These are phyloP conservation scores for Zeus faber DNA, from an alignment of 2,113 vertebrate genomes.

Conservation along the genomic window DNA sequence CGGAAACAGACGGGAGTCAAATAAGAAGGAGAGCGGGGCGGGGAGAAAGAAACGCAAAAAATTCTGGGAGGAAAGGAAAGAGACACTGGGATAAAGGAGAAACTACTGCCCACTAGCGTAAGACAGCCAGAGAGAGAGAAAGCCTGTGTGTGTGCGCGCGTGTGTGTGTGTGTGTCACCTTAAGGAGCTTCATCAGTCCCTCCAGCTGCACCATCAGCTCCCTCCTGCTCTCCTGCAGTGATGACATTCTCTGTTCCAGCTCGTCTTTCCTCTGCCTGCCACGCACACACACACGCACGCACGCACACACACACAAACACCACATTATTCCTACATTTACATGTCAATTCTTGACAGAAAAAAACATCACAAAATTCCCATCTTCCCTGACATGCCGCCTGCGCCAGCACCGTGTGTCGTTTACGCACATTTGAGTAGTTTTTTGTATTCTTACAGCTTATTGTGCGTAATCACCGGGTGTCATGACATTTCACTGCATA, in stretches of 20 bases:
- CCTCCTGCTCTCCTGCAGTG: constrained; percentile 90
- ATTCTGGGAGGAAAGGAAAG: constrained; percentile 5
- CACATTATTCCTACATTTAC: too few species aligned
- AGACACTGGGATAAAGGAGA: constrained; percentile 9
- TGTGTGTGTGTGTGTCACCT: constrained; percentile 72
- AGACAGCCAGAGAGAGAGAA: background rate
- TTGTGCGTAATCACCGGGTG: too few species aligned
- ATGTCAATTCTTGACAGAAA: too few species aligned
- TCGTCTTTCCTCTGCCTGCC: constrained; percentile 94
- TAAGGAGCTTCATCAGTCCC: constrained; percentile 96
- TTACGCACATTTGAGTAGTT: too few species aligned
- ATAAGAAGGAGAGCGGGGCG: background rate
- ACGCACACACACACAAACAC: constrained; percentile 1
- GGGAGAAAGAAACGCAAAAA: background rate
- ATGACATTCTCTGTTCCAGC: constrained; percentile 95
- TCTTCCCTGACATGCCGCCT: too few species aligned
- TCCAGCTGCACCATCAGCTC: constrained; percentile 98
- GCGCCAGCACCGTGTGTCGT: too few species aligned
- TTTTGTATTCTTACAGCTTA: too few species aligned
- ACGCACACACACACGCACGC: constrained; percentile 31
- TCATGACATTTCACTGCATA: too few species aligned
- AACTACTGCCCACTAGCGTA: too few species aligned
- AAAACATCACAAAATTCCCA: too few species aligned
- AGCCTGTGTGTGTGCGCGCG: background rate
- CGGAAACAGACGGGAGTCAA: background rate